Conservation (phyloP, 2,888 invertebrate genomes). For the Empis livida region DNA sequence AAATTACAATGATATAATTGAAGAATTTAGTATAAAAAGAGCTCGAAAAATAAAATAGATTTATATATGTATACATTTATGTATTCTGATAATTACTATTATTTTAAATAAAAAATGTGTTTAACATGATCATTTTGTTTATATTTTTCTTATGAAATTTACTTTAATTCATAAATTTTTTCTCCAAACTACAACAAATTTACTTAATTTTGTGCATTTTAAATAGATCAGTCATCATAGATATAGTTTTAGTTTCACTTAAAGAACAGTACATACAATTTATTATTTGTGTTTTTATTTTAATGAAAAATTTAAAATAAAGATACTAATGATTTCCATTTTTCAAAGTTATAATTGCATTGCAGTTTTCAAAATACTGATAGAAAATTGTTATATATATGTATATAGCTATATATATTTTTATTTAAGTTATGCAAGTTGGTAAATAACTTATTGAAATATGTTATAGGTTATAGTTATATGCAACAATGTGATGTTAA, state of each 20-base stretch:
- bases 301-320: not conserved
- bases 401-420: not conserved
- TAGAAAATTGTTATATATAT: not conserved
- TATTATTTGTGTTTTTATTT: not conserved
- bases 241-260: not conserved
- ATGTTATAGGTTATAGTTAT: not conserved
- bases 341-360: not conserved
- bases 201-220: not conserved
- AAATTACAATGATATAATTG: constrained; percentile 16
- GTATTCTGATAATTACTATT: not conserved
- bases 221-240: not conserved
- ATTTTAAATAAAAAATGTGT: not conserved
- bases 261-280: not conserved
- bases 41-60: constrained; percentile 15
- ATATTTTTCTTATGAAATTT: not conserved
- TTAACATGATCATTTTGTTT: not conserved
- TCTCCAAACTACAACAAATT: not conserved
- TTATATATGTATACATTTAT: not conserved
- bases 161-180: not conserved
- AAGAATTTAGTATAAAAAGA: constrained; percentile 17
- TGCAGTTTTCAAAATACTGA: not conserved
- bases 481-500: not conserved
- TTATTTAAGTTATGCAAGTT: not conserved
- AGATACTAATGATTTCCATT: not conserved
- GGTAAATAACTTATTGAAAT: not conserved